Conservation (phyloP, 2,113 vertebrate species). For the Callorhinus ursinus region DNA sequence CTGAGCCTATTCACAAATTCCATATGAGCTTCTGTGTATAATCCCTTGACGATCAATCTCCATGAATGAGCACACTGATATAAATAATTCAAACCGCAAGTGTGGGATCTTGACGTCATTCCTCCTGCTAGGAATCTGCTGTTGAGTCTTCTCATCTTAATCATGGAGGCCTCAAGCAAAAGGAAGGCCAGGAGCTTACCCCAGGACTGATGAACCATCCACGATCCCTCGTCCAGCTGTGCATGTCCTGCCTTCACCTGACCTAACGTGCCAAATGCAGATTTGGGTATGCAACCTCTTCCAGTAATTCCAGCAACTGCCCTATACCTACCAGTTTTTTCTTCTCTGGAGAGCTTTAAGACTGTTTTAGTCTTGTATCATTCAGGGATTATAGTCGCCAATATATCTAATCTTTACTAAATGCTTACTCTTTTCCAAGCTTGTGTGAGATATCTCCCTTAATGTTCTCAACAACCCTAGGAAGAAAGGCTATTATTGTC, state of each 20-base stretch:
- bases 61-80: background rate
- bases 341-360: background rate
- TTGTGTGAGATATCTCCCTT: background rate
- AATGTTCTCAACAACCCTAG: background rate
- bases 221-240: background rate
- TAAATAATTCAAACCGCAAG: background rate
- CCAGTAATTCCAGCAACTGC: background rate
- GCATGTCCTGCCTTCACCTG: background rate
- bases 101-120: background rate
- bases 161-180: background rate
- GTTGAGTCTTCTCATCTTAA: background rate
- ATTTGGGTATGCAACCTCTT: background rate
- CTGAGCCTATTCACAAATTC: background rate
- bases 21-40: background rate
- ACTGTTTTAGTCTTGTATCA: background rate
- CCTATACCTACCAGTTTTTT: background rate
- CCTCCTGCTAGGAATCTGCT: background rate
- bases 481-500: background rate
- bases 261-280: background rate
- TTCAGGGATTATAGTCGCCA: background rate
- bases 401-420: background rate
- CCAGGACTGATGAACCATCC: background rate
- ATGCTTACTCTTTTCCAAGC: background rate
- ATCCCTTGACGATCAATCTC: background rate
- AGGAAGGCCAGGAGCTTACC: background rate